phyloP scores from a whole-genome alignment of 2,888 invertebrate species.

The Punctoribates punctum region DNA sequence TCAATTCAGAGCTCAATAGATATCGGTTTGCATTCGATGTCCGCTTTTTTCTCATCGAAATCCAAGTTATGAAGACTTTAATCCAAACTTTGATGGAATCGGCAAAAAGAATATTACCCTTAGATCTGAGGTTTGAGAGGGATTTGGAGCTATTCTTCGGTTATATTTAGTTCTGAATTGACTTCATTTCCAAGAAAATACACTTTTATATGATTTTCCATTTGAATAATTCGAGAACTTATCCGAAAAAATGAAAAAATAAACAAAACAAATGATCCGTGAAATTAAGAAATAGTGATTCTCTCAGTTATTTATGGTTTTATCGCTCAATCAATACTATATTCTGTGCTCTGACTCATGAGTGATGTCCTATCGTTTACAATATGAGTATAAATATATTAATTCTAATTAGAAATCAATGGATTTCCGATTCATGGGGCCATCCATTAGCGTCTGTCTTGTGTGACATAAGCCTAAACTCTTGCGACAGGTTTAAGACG shows the following conservation, averaged over 20 bases:
- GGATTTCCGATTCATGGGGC: not conserved
- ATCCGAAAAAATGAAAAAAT: too few relatives aligned
- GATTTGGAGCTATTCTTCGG: not conserved
- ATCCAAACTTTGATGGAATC: not conserved
- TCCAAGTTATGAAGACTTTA: not conserved
- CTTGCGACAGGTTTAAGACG: conserved; percentile 12
- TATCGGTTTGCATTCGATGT: conserved; percentile 35
- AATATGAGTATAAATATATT: too few relatives aligned
- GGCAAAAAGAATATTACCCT: not conserved
- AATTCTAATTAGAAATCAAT: too few relatives aligned
- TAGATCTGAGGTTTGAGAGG: not conserved
- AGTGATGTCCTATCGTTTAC: too few relatives aligned
- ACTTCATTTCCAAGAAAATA: not conserved
- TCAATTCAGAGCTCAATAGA: not conserved
- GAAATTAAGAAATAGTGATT: too few relatives aligned
- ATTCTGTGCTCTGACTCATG: too few relatives aligned
- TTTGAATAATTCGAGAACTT: too few relatives aligned
- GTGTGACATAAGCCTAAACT: not conserved
- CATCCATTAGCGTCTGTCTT: conserved; percentile 1
- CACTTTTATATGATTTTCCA: not conserved
- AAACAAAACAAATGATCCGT: too few relatives aligned
- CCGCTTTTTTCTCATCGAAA: conserved; percentile 20
- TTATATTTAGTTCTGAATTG: not conserved
- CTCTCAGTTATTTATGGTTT: too few relatives aligned
- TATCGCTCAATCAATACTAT: too few relatives aligned